Base-by-base conservation (phyloP, 1,140 invertebrate genomes). In the Meloidogyne chitwoodi region DNA sequence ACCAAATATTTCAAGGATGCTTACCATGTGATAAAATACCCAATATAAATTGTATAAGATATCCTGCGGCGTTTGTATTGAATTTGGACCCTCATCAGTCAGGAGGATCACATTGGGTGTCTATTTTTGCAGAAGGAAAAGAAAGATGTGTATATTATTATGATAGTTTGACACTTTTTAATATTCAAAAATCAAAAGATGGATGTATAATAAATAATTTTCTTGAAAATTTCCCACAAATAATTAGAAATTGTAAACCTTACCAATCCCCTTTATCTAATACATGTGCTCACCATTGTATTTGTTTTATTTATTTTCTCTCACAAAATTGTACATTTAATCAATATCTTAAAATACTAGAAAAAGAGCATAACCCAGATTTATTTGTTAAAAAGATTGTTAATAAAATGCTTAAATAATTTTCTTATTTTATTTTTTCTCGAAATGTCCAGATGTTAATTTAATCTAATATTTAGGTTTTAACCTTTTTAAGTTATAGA, bases 41-140 rank as follows among this genome's bases (percentile, higher is more conserved):
- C 0, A 12, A 41, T 12, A 41, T 12, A 41, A 41, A 41, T 41
- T 12, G 11, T 41, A 12, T 41, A 0, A 41, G 26, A 29, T 72
- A 72, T 19, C 69, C 69, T 19, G 41, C 69, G 56, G 69, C 69
- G 6, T 24, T 72, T 29, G 29, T 68, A 11, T 22, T 68, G 11
- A 68, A 68, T 24, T 44, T n/a, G 8, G 67, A 68, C 27, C 8
- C 27, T 11, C 67, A 68, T 24, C 22, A 44, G 12, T 24, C 26
- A 26, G 29, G 34, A 12, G 67, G 67, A 11, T 68, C 67, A 12
- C 67, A 68, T 14, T 68, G 67, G 67, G 22, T 22, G 8, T 26
- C 67, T 4, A 31, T 68, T 34, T 68, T 24, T 24, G 67, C 67
- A 10, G 26, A 26, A 3, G 67, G 67, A 34, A 8, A 14, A 14